Evolutionary conservation across 2,113 vertebrate species (phyloP).

Genomic region (Hiodon tergisus): DNA sequence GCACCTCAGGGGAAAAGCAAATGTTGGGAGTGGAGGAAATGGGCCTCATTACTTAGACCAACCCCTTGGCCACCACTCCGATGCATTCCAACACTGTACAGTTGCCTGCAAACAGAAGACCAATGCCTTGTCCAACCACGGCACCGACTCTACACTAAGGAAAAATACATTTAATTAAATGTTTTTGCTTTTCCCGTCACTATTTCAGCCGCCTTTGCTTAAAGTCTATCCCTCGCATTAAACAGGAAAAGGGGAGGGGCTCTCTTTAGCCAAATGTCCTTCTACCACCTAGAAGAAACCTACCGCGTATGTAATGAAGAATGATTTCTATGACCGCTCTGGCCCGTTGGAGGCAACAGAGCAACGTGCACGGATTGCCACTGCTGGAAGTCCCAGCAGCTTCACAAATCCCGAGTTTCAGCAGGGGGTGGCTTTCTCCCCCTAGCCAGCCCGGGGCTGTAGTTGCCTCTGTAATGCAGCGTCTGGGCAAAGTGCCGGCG

Average conservation of each 20-base stretch:
- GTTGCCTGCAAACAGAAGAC: background rate
- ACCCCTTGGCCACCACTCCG: background rate
- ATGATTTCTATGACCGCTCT: no score
- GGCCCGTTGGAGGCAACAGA: no score
- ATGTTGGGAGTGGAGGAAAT: background rate
- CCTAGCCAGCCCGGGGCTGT: no score
- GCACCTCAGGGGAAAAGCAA: slow-evolving; percentile 1
- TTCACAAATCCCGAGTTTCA: no score
- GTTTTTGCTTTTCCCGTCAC: background rate
- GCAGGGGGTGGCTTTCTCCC: no score
- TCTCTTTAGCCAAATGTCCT: background rate
- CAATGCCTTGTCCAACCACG: background rate
- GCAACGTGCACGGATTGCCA: no score
- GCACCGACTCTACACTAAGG: background rate
- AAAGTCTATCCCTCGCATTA: slow-evolving; percentile 6
- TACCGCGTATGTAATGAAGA: no score
- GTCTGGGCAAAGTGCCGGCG: no score
- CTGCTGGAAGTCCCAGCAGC: no score
- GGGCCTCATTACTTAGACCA: background rate
- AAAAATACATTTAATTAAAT: background rate
- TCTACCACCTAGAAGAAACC: background rate
- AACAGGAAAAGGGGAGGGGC: background rate
- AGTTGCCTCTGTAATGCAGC: no score
- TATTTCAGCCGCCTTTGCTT: slow-evolving; percentile 8
- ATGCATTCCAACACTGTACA: background rate